Evolutionary conservation across 2,113 vertebrate species (phyloP), one percentile per base, ranked within the genome.

Genomic region (Danio rerio): DNA sequence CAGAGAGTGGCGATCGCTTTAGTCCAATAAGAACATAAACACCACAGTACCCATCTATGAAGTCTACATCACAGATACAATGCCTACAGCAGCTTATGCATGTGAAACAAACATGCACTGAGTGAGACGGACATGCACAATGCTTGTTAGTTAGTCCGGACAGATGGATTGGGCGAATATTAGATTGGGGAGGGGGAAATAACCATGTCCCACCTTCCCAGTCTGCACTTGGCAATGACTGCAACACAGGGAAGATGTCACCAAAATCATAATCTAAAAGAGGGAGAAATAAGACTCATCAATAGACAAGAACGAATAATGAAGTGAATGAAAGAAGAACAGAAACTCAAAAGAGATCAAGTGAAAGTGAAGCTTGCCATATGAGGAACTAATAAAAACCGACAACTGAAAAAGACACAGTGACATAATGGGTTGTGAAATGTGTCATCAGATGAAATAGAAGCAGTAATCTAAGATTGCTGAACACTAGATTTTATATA

Each of bases 191-290:
- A 80, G 80, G 91, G 85, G 91, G 91, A 94, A 90, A 91, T 87
- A 91, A 96, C 92, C 88, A 90, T 91, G 92, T 95, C 97, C 96
- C 97, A 99, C 98, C 97, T 99, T 98, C 98, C 98, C 98, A 99
- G 95, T 96, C 97, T 96, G 96, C 95, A 96, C 94, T 97, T 95
- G 97, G 97, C 92, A 98, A 92, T 94, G 97, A 95, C 96, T 96
- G 97, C 96, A 96, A 95, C 95, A 97, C 96, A 86, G 97, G 97
- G 93, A 98, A 98, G 95, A 97, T 96, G 96, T 99, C 98, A 96
- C 97, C 97, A 94, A 99, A 99, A 98, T 99, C 98, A 99, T 99
- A 99, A 98, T 99, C 98, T 99, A 99, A 89, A 96, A 92, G 31
- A 96, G 95, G 3, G 95, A 95, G 94, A 95, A 94, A 98, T 93